phyloP scores from a whole-genome alignment of 2,888 invertebrate species.

The Malthinus seriepunctatus region DNA sequence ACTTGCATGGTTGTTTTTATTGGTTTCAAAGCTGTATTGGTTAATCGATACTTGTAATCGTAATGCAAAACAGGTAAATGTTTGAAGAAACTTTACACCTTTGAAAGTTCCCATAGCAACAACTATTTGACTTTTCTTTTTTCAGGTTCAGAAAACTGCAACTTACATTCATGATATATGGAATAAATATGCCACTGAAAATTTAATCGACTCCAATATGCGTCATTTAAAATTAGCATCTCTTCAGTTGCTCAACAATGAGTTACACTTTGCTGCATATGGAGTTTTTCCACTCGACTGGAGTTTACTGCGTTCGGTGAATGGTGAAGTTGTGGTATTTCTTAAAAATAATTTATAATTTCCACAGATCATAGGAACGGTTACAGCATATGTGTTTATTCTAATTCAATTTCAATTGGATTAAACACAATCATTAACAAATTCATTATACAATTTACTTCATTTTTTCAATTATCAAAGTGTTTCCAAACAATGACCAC shows the following conservation, averaged over 20 bases:
- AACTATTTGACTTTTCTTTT: no score
- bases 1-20: no score
- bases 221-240: constrained; percentile 34
- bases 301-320: constrained; percentile 35
- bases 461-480: no score
- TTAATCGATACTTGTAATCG: no score
- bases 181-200: constrained; percentile 33
- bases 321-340: neutral
- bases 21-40: no score
- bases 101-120: no score
- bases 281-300: constrained; percentile 34
- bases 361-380: constrained; percentile 30
- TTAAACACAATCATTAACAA: no score
- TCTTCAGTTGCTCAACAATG: constrained; percentile 29
- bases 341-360: no score
- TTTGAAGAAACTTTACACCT: no score
- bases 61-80: no score
- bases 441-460: no score
- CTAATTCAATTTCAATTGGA: constrained; percentile 29
- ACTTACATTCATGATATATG: constrained; percentile 34
- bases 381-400: constrained; percentile 34
- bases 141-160: constrained; percentile 31
- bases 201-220: constrained; percentile 27
- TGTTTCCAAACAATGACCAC: no score
- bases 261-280: constrained; percentile 30